Percentiles rank a stretch among this genome's conserved stretches.
Evolutionary conservation across 92 coral and sea anemone species (phyloP).

Genomic region (Epizoanthus ramosus): DNA sequence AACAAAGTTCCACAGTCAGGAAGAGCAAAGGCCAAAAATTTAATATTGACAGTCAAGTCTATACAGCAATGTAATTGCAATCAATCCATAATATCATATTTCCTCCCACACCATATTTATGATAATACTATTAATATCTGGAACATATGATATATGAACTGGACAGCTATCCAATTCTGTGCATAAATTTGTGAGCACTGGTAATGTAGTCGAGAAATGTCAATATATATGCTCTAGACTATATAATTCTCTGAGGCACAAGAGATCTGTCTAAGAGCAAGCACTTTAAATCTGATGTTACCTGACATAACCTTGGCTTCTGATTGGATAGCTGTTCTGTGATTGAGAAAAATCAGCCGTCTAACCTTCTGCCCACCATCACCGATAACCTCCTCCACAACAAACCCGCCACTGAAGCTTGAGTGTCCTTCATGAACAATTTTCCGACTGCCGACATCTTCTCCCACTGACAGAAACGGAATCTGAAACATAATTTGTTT

Average conservation of each 20-base stretch:
- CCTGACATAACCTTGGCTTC: conserved; percentile 80
- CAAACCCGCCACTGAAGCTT: conserved; percentile 70
- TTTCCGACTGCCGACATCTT: conserved; percentile 88
- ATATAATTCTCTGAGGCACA: too few species aligned
- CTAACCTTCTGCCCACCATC: conserved; percentile 75
- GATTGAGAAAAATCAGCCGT: conserved; percentile 82
- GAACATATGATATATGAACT: too few species aligned
- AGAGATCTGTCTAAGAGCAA: too few species aligned
- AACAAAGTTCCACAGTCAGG: background rate
- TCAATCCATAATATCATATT: too few species aligned
- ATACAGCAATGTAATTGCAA: too few species aligned
- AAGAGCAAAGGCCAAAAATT: background rate
- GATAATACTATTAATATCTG: too few species aligned
- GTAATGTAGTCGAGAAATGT: too few species aligned
- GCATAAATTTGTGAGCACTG: too few species aligned
- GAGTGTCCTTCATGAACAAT: conserved; percentile 75
- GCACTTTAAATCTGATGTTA: background rate
- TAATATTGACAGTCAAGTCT: too few species aligned
- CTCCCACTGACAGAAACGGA: conserved; percentile 88
- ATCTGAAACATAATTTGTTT: conserved; percentile 46
- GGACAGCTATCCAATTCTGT: too few species aligned
- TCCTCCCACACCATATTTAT: too few species aligned
- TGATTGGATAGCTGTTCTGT: conserved; percentile 80
- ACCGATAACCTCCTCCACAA: conserved; percentile 84
- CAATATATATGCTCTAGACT: too few species aligned